A percentile compares a stretch with the other conserved stretches of the same genome.
These are phyloP conservation scores for Natator depressus DNA, from an alignment of 2,113 vertebrate species.

Conservation along the genomic window DNA sequence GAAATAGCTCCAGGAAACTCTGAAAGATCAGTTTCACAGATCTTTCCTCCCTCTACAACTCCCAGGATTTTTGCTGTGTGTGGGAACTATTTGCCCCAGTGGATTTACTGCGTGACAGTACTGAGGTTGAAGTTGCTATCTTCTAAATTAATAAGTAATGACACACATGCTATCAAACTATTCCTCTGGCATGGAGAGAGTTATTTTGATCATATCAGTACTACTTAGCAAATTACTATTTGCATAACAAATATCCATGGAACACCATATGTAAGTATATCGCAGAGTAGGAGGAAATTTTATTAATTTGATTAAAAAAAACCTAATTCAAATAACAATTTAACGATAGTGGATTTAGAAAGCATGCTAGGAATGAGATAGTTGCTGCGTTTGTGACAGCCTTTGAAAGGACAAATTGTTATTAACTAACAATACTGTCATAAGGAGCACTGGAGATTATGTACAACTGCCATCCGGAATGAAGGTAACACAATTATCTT, in stretches of 20 bases:
- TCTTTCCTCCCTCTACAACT: not conserved
- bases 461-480: not conserved
- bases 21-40: not conserved
- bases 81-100: slow-evolving; percentile 18
- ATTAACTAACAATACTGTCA: slow-evolving; percentile 19
- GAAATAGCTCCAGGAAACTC: not conserved
- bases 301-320: slow-evolving; percentile 22
- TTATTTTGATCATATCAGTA: slow-evolving; percentile 71
- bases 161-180: slow-evolving; percentile 58
- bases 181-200: slow-evolving; percentile 71
- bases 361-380: not conserved
- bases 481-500: not conserved
- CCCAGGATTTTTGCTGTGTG: slow-evolving; percentile 29
- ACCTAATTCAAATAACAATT: slow-evolving; percentile 27
- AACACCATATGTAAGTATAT: slow-evolving; percentile 41
- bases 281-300: slow-evolving; percentile 51
- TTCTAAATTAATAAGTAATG: slow-evolving; percentile 69
- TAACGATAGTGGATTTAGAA: slow-evolving; percentile 18
- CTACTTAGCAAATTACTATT: slow-evolving; percentile 64
- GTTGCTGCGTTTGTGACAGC: not conserved
- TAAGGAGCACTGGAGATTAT: not conserved
- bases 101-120: slow-evolving; percentile 51
- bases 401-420: slow-evolving; percentile 57
- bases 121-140: slow-evolving; percentile 61
- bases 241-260: slow-evolving; percentile 41